Evolutionary conservation across 1,140 invertebrate genomes (phyloP).

Genomic region (Drosophila sp.): DNA sequence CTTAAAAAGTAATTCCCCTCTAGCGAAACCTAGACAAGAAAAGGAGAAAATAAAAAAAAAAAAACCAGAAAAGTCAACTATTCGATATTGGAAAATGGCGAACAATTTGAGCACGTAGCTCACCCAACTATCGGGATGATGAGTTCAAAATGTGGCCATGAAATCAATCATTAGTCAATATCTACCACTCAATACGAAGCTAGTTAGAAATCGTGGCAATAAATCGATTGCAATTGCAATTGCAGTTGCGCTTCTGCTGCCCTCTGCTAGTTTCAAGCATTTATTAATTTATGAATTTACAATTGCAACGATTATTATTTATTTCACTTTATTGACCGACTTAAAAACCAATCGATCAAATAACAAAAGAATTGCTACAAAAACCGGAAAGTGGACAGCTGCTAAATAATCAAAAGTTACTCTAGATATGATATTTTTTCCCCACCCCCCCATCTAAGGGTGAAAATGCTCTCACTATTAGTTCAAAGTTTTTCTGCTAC

Average conservation of each 20-base stretch:
- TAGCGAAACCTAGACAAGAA: slow-evolving; percentile 44
- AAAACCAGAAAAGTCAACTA: slow-evolving; percentile 31
- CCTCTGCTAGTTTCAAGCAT: slow-evolving; percentile 27
- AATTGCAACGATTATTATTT: slow-evolving; percentile 73
- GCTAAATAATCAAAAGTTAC: background rate
- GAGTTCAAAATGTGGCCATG: slow-evolving; percentile 36
- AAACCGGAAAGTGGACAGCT: slow-evolving; percentile 23
- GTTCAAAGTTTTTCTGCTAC: too few species aligned
- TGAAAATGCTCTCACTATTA: too few species aligned
- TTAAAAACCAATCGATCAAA: slow-evolving; percentile 78
- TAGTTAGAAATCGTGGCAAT: slow-evolving; percentile 48
- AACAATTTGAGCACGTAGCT: slow-evolving; percentile 18
- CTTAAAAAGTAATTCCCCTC: slow-evolving; percentile 76
- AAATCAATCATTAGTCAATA: slow-evolving; percentile 51
- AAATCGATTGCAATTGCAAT: slow-evolving; percentile 70
- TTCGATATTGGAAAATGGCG: slow-evolving; percentile 30
- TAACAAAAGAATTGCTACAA: background rate
- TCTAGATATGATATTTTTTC: too few species aligned
- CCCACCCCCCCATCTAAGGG: too few species aligned
- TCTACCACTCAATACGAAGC: slow-evolving; percentile 30
- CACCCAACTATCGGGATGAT: slow-evolving; percentile 12
- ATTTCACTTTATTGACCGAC: slow-evolving; percentile 65
- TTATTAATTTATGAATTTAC: slow-evolving; percentile 73
- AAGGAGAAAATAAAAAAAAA: slow-evolving; percentile 28
- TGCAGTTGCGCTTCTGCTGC: slow-evolving; percentile 31